phyloP scores from a whole-genome alignment of 2,113 vertebrate genomes.

The Octodon degus region DNA sequence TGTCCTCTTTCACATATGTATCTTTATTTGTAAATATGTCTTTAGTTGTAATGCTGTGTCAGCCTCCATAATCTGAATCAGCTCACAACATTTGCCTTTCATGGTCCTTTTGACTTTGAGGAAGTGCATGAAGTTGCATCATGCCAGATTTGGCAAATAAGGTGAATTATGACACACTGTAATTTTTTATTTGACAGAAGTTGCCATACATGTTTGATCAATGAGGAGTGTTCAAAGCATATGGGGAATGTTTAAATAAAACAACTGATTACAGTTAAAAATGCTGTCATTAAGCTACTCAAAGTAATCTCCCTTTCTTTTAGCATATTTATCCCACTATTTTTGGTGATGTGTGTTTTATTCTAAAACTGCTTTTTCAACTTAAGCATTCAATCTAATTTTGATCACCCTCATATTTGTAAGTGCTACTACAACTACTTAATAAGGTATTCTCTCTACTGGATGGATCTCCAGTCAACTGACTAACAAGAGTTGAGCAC shows the following conservation, averaged over 20 bases:
- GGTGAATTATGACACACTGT: not conserved
- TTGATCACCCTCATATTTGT: not conserved
- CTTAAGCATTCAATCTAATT: not conserved
- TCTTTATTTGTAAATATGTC: no score
- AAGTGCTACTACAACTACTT: not conserved
- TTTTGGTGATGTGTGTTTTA: not conserved
- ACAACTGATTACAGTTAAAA: not conserved
- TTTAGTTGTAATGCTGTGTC: not conserved
- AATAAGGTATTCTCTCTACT: not conserved
- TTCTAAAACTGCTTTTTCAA: not conserved
- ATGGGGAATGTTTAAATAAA: not conserved
- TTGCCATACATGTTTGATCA: not conserved
- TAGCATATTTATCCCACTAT: not conserved
- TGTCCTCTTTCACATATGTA: not conserved
- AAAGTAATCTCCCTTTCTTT: not conserved
- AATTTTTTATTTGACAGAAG: not conserved
- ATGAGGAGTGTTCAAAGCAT: not conserved
- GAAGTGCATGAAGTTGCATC: not conserved
- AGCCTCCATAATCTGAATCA: not conserved
- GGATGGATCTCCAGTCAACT: slow-evolving; percentile 12
- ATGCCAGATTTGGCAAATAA: not conserved
- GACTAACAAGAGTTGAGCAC: not conserved
- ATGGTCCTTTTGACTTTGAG: not conserved
- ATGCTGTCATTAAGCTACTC: not conserved
- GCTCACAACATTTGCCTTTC: not conserved